Percentiles rank a stretch among this genome's conserved stretches.
These are phyloP conservation scores for Sanderia malayensis DNA, from an alignment of 30 jellyfish, hydroid and myxozoan genomes.

Conservation along the genomic window DNA sequence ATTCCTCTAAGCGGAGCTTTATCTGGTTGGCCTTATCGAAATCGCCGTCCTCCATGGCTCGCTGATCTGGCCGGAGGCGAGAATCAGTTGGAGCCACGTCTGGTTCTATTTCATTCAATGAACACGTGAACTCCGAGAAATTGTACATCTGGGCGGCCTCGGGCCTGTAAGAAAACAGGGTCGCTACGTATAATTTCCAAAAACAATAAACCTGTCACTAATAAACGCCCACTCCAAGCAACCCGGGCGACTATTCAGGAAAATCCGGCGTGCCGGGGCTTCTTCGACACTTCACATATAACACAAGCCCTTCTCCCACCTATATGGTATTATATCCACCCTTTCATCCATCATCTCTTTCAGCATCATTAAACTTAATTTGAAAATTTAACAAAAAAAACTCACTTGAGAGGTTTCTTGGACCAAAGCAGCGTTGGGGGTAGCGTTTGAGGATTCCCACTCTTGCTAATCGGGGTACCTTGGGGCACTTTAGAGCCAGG, in stretches of 20 bases:
- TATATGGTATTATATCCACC: too few species aligned
- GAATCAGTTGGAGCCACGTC: slow-evolving; percentile 91
- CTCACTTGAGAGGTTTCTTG: slow-evolving; percentile 80
- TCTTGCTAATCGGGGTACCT: slow-evolving; percentile 79
- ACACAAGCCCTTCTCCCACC: too few species aligned
- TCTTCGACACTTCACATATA: too few species aligned
- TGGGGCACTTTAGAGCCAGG: slow-evolving; percentile 66
- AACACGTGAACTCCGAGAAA: slow-evolving; percentile 92
- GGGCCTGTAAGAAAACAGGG: slow-evolving; percentile 45
- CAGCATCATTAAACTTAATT: too few species aligned
- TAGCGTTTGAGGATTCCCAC: slow-evolving; percentile 82
- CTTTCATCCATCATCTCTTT: too few species aligned
- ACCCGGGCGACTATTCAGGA: too few species aligned
- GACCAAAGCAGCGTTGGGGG: slow-evolving; percentile 83
- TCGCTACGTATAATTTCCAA: too few species aligned
- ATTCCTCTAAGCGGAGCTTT: slow-evolving; percentile 74
- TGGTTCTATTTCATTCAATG: slow-evolving; percentile 76
- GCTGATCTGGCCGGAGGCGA: slow-evolving; percentile 89
- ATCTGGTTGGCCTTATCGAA: slow-evolving; percentile 92
- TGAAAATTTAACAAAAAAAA: not conserved
- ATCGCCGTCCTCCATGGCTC: slow-evolving; percentile 90
- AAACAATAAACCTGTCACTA: too few species aligned
- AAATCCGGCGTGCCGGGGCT: too few species aligned
- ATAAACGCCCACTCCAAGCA: too few species aligned
- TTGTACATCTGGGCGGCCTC: slow-evolving; percentile 85